Evolutionary conservation across 2,797 vertebrate genomes (phyloP), one percentile per base, ranked within the genome.

Genomic region (Iguana delicatissima): DNA sequence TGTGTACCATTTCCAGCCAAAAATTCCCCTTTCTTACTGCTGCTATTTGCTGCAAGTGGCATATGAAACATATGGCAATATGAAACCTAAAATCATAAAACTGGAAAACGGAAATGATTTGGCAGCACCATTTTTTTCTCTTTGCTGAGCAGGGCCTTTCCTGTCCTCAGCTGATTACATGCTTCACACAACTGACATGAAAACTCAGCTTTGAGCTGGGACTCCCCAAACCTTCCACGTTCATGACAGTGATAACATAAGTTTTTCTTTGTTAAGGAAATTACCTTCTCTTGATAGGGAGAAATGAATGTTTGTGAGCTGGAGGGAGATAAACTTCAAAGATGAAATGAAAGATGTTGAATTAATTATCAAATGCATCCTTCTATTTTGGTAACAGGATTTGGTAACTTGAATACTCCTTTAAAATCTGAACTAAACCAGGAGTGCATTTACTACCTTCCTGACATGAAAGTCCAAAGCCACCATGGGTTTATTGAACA

Each of bases 61-160:
- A 82, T 93, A 95, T 69, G 94, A 89, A 94, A 95, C 83, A 96
- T 42, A 42, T 42, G 95, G 93, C 95, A 95, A 42, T 42, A 42
- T 42, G 42, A 46, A 46, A 46, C 94, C 89, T 93, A 95, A 95
- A 96, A 95, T 72, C 95, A 96, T 95, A 93, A 95, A 93, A 93
- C 95, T 97, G 95, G 97, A 97, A 97, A 97, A 97, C 97, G 92
- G 96, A 97, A 97, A 97, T 89, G 94, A 46, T 46, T 46, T 46
- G 42, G 42, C 95, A 88, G 94, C 96, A 97, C 96, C 97, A 1
- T 6, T 29, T 96, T 95, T 96, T 4, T 4, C 96, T 90, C 96
- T 96, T 91, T 96, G 96, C 59, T 59, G 35, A 42, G 13, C 96
- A 95, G 3, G 88, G 90, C 85, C 86, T 95, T 96, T 94, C 85